A percentile compares a stretch with the other conserved stretches of the same genome.
phyloP scores from a whole-genome alignment of 2,888 invertebrate species.

The Amphimallon solstitiale region DNA sequence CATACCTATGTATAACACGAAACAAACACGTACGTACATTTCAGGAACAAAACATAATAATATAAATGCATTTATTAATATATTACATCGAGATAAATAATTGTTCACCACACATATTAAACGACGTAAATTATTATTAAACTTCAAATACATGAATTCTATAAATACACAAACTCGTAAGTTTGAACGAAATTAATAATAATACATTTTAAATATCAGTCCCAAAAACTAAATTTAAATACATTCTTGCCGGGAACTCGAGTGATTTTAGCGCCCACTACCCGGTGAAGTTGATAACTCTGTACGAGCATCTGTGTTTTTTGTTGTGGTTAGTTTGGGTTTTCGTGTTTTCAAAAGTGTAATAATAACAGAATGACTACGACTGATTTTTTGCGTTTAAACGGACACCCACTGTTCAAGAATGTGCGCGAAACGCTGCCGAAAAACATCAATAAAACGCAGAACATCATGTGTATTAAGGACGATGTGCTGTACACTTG shows the following conservation, averaged over 20 bases:
- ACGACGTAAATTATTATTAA: slow-evolving; percentile 24
- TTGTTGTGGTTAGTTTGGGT: neutral
- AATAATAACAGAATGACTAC: slow-evolving; percentile 49
- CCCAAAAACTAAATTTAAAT: no score
- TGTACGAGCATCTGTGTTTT: neutral
- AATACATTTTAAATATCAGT: no score
- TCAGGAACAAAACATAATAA: neutral
- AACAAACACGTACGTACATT: no score
- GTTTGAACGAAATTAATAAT: no score
- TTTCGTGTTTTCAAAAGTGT: neutral
- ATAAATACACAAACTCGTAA: no score
- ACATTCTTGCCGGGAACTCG: no score
- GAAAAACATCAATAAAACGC: slow-evolving; percentile 68
- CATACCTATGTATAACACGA: no score
- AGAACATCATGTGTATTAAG: slow-evolving; percentile 71
- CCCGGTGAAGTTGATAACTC: slow-evolving; percentile 16
- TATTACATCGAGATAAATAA: slow-evolving; percentile 12
- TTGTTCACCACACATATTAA: neutral
- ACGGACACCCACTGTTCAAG: slow-evolving; percentile 71
- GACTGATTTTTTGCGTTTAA: slow-evolving; percentile 69
- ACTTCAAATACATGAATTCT: neutral
- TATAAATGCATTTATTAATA: slow-evolving; percentile 21
- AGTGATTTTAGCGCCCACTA: slow-evolving; percentile 8
- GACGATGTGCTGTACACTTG: slow-evolving; percentile 76
- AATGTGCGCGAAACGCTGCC: slow-evolving; percentile 68